Conservation (phyloP, 2,113 vertebrate species). For the Phylloscopus trochiloides region DNA sequence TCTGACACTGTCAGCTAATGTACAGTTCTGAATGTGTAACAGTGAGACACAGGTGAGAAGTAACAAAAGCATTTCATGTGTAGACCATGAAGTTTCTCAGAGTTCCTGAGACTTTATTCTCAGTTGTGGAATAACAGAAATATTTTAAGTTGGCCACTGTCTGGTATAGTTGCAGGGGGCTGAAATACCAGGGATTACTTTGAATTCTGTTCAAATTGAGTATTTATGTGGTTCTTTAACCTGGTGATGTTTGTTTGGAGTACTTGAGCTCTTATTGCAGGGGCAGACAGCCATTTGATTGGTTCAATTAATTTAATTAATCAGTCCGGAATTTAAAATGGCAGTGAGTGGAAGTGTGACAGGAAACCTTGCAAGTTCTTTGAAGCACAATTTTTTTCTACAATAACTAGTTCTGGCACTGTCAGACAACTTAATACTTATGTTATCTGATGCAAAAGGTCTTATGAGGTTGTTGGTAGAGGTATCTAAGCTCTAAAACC, state of each 20-base stretch:
- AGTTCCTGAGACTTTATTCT: neutral
- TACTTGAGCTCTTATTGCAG: neutral
- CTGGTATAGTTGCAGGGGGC: neutral
- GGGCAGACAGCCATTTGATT: neutral
- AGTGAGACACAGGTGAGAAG: neutral
- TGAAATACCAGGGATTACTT: neutral
- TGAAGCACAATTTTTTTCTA: neutral
- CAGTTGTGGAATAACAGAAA: neutral
- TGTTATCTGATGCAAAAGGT: neutral
- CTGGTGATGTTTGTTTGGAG: neutral
- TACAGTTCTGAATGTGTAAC: constrained; percentile 48
- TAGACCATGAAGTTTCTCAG: constrained; percentile 12
- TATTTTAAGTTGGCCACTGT: neutral
- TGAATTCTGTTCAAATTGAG: neutral
- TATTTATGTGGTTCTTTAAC: neutral
- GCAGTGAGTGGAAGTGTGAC: neutral
- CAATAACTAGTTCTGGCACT: neutral
- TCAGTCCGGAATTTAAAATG: neutral
- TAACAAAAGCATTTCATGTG: neutral
- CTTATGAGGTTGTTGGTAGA: neutral
- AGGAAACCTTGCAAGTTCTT: neutral
- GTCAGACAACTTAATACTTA: neutral
- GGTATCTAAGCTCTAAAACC: neutral
- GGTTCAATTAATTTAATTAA: neutral
- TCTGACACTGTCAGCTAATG: neutral